Conservation (phyloP, 1,140 invertebrate genomes). For the Cephus cinctus region DNA sequence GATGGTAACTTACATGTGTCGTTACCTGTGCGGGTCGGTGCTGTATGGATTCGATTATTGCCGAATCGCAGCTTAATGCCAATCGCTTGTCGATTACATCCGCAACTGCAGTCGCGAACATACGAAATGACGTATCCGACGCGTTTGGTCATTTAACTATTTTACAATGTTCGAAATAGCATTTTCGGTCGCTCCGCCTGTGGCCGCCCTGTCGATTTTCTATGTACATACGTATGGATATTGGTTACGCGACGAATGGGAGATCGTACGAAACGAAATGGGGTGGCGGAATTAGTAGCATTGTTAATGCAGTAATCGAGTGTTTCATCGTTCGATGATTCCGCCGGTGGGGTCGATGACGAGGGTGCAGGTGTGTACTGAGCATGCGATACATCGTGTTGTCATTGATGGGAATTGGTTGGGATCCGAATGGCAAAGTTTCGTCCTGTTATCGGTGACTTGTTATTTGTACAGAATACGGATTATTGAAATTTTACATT, state of each 20-base stretch:
- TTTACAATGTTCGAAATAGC: constrained; percentile 6
- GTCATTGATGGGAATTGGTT: constrained; percentile 35
- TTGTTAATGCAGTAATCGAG: constrained; percentile 53
- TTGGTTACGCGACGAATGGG: background rate
- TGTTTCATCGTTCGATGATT: constrained; percentile 52
- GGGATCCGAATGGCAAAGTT: constrained; percentile 20
- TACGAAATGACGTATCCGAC: constrained; percentile 5
- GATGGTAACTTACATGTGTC: no score
- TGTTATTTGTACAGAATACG: no score
- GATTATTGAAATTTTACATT: no score
- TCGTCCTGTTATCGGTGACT: no score
- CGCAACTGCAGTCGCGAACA: background rate
- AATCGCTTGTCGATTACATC: background rate
- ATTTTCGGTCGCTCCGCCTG: background rate
- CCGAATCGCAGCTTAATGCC: background rate
- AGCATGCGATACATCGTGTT: constrained; percentile 45
- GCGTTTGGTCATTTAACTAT: background rate
- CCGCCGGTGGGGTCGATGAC: constrained; percentile 27
- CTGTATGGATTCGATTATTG: background rate
- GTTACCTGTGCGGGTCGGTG: background rate
- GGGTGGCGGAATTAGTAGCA: constrained; percentile 36
- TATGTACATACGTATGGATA: background rate
- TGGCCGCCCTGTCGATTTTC: background rate
- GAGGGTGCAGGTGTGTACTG: constrained; percentile 24
- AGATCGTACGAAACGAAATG: constrained; percentile 5